A percentile compares a stretch with the other conserved stretches of the same genome.
These are phyloP conservation scores for Lagenorhynchus albirostris DNA, from an alignment of 2,113 vertebrate species.

Conservation along the genomic window DNA sequence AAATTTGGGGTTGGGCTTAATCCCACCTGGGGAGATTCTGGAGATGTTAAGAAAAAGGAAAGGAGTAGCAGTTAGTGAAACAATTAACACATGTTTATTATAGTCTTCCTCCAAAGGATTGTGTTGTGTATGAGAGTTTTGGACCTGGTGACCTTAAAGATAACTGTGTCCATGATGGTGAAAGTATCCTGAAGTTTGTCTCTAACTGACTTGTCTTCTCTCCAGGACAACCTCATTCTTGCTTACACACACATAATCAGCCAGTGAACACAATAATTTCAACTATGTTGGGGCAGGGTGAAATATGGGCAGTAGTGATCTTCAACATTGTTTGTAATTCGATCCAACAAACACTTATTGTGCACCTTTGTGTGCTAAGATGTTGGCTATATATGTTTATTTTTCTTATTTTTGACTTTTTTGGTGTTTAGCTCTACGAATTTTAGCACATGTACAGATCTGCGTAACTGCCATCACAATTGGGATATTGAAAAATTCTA, in stretches of 20 bases:
- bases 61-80: background rate
- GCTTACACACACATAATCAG: background rate
- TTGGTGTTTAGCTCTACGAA: background rate
- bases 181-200: background rate
- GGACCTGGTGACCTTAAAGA: background rate
- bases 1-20: background rate
- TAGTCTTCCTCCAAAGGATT: background rate
- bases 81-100: background rate
- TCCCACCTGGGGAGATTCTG: background rate
- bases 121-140: background rate
- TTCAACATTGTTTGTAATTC: background rate
- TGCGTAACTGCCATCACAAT: background rate
- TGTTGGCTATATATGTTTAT: background rate
- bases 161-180: background rate
- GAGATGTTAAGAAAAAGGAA: background rate
- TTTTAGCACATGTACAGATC: background rate
- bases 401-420: background rate
- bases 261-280: background rate
- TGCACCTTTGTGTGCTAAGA: background rate
- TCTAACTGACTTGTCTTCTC: background rate
- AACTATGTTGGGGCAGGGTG: background rate
- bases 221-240: background rate
- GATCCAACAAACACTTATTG: background rate
- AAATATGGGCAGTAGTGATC: background rate
- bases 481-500: background rate